Evolutionary conservation across 2,888 invertebrate genomes (phyloP).

Genomic region (Luperina testacea): DNA sequence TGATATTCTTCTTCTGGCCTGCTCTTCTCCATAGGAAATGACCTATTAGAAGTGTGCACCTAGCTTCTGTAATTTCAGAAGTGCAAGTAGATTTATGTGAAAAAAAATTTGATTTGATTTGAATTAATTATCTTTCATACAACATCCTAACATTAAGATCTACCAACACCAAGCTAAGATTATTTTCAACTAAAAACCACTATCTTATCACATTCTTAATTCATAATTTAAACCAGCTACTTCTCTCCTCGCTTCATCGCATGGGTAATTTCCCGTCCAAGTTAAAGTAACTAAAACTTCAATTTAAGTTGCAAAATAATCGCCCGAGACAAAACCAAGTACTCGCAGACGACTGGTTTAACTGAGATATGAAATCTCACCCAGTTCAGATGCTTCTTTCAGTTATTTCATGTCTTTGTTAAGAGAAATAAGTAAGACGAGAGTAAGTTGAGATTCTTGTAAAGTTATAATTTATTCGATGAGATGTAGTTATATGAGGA

Average conservation of each 20-base stretch:
- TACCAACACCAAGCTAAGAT: background rate
- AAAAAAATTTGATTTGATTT: no score
- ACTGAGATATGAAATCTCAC: conserved; percentile 64
- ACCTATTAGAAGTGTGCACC: no score
- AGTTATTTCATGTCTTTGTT: conserved; percentile 46
- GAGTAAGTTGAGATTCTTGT: conserved; percentile 27
- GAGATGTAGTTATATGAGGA: background rate
- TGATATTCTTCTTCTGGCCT: no score
- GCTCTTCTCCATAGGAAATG: no score
- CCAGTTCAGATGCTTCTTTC: conserved; percentile 52
- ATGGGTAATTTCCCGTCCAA: conserved; percentile 39
- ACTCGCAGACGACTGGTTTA: conserved; percentile 49
- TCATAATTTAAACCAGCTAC: conserved; percentile 21
- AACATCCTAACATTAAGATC: background rate
- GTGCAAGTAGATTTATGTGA: no score
- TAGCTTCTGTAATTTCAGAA: no score
- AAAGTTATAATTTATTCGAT: conserved; percentile 21
- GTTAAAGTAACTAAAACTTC: conserved; percentile 59
- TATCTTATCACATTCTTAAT: conserved; percentile 11
- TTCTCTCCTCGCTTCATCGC: conserved; percentile 37
- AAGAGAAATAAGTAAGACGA: conserved; percentile 33
- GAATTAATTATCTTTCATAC: no score
- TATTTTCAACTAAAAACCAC: background rate
- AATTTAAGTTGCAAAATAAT: conserved; percentile 65
- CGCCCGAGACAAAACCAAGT: conserved; percentile 48